These are phyloP conservation scores for Bombyx huttoni DNA, from an alignment of 2,888 invertebrate genomes.

Conservation along the genomic window DNA sequence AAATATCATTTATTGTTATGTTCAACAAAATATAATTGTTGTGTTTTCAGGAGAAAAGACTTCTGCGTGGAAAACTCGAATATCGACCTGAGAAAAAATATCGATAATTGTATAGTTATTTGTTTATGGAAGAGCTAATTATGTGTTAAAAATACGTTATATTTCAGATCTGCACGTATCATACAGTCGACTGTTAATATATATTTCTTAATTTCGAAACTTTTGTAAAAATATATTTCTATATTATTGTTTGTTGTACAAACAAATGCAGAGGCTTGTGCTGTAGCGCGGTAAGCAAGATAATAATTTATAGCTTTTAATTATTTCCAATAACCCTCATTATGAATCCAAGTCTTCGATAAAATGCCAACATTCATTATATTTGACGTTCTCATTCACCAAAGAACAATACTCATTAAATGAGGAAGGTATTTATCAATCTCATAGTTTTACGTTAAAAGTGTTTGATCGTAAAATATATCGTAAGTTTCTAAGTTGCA, in stretches of 20 bases:
- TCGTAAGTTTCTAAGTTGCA: background rate
- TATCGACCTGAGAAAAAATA: constrained; percentile 59
- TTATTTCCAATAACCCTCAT: constrained; percentile 9
- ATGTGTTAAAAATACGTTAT: constrained; percentile 16
- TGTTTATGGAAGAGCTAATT: background rate
- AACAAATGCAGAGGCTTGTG: constrained; percentile 15
- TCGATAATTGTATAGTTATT: constrained; percentile 3
- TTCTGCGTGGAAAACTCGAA: constrained; percentile 66
- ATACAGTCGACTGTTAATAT: constrained; percentile 27
- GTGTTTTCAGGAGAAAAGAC: constrained; percentile 55
- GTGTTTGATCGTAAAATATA: background rate
- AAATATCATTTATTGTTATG: background rate
- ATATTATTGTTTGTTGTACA: background rate
- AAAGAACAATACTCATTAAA: constrained; percentile 14
- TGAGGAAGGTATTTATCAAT: constrained; percentile 4
- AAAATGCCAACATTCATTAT: background rate
- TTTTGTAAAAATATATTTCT: background rate
- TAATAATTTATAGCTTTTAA: constrained; percentile 15
- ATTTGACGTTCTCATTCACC: constrained; percentile 3
- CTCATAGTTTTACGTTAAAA: background rate
- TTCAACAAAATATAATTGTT: background rate
- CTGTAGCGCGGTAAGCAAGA: constrained; percentile 6
- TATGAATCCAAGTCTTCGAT: constrained; percentile 11
- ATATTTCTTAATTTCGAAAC: background rate
- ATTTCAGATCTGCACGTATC: constrained; percentile 49